phyloP scores from a whole-genome alignment of 2,113 vertebrate species.

The Cyanoliseus patagonus region DNA sequence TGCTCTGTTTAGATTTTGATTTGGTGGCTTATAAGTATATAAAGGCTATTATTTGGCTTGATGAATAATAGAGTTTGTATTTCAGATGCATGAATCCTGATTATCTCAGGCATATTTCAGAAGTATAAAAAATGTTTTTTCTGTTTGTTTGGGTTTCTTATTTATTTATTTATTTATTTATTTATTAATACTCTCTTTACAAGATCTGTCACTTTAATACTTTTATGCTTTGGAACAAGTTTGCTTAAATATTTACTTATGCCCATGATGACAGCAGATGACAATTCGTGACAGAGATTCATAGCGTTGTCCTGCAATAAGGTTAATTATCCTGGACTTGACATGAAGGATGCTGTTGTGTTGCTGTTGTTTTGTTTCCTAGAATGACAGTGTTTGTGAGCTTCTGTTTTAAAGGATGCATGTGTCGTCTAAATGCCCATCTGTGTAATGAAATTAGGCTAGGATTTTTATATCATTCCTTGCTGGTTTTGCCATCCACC shows the following conservation, averaged over 20 bases:
- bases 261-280: neutral
- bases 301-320: constrained; percentile 31
- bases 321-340: constrained; percentile 44
- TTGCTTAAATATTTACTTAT: constrained; percentile 24
- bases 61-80: neutral
- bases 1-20: constrained; percentile 42
- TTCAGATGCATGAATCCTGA: neutral
- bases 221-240: neutral
- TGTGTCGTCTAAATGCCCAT: constrained; percentile 26
- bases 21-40: neutral
- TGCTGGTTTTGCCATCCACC: neutral
- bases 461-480: neutral
- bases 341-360: constrained; percentile 20
- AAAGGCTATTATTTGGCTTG: constrained; percentile 32
- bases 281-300: constrained; percentile 19
- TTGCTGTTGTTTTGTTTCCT: constrained; percentile 16
- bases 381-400: constrained; percentile 7
- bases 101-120: constrained; percentile 14
- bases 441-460: constrained; percentile 53
- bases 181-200: neutral
- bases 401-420: constrained; percentile 55
- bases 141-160: neutral
- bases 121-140: neutral
- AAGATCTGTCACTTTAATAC: constrained; percentile 6
- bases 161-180: neutral